These are phyloP conservation scores for Hippocampus barbouri DNA, from an alignment of 2,113 vertebrate genomes.

Conservation along the genomic window DNA sequence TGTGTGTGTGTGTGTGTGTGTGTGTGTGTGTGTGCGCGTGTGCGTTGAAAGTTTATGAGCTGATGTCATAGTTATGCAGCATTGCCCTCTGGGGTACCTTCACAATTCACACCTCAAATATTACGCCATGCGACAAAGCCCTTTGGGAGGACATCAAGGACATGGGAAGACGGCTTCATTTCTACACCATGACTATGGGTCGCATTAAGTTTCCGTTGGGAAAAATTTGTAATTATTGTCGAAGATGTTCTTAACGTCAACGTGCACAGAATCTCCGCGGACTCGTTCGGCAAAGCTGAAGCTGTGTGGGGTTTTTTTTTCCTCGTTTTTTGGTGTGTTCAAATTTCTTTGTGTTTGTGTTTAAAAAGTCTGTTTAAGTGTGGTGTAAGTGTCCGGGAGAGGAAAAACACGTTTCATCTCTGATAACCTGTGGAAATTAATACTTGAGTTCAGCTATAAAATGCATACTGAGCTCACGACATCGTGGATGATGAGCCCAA, in stretches of 20 bases:
- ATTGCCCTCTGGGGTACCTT: conserved; percentile 46
- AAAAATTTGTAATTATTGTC: background rate
- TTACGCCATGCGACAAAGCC: conserved; percentile 41
- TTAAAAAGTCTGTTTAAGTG: too few relatives aligned
- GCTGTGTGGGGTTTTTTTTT: too few relatives aligned
- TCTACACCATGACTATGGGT: conserved; percentile 18
- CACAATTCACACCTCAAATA: conserved; percentile 62
- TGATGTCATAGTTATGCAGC: conserved; percentile 67
- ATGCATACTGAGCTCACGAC: background rate
- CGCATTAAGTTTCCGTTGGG: conserved; percentile 1
- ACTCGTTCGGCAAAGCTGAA: too few relatives aligned
- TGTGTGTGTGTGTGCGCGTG: background rate
- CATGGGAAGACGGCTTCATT: conserved; percentile 46
- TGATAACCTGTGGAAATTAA: too few relatives aligned
- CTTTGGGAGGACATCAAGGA: conserved; percentile 38
- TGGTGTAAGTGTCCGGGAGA: too few relatives aligned
- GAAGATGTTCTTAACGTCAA: background rate
- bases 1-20: background rate
- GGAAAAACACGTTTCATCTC: too few relatives aligned
- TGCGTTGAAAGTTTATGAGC: conserved; percentile 42
- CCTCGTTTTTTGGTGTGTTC: too few relatives aligned
- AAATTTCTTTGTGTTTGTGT: too few relatives aligned
- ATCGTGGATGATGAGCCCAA: background rate
- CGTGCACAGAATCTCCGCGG: too few relatives aligned
- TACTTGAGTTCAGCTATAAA: background rate